phyloP scores from a whole-genome alignment of 2,113 vertebrate genomes.

The Misgurnus anguillicaudatus region DNA sequence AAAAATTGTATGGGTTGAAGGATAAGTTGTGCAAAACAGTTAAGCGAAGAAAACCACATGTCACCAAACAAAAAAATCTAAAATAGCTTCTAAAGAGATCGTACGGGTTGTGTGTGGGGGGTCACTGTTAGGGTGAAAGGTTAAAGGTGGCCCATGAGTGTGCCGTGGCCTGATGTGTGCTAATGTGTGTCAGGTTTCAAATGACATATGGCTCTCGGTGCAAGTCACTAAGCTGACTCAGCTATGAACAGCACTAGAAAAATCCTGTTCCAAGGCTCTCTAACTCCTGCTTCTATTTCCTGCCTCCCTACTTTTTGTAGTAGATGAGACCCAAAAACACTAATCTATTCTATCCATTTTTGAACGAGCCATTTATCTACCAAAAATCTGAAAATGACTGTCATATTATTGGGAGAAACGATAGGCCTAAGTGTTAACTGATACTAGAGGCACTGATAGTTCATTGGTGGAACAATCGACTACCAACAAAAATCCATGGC shows the following conservation, averaged over 20 bases:
- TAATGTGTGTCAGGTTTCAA: constrained; percentile 9
- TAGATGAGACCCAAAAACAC: background rate
- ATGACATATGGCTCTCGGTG: constrained; percentile 30
- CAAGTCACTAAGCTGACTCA: constrained; percentile 33
- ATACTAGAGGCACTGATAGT: no score
- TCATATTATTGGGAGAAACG: no score
- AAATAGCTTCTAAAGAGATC: constrained; percentile 27
- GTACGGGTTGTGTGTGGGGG: background rate
- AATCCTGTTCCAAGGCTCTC: background rate
- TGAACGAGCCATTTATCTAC: background rate
- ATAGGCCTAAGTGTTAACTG: no score
- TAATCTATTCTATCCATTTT: background rate
- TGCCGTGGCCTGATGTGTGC: constrained; percentile 27
- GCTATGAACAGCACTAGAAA: constrained; percentile 3
- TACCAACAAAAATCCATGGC: no score
- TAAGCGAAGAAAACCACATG: constrained; percentile 42
- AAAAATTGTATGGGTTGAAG: no score
- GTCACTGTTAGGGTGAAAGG: constrained; percentile 39
- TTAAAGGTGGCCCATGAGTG: constrained; percentile 44
- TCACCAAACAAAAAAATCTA: constrained; percentile 32
- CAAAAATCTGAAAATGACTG: no score
- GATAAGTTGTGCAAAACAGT: background rate
- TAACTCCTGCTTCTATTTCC: background rate
- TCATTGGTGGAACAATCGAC: no score
- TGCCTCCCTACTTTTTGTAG: background rate